Percentiles rank a stretch among this genome's conserved stretches.
phyloP scores from a whole-genome alignment of 2,888 invertebrate species.

The Catocala nupta region DNA sequence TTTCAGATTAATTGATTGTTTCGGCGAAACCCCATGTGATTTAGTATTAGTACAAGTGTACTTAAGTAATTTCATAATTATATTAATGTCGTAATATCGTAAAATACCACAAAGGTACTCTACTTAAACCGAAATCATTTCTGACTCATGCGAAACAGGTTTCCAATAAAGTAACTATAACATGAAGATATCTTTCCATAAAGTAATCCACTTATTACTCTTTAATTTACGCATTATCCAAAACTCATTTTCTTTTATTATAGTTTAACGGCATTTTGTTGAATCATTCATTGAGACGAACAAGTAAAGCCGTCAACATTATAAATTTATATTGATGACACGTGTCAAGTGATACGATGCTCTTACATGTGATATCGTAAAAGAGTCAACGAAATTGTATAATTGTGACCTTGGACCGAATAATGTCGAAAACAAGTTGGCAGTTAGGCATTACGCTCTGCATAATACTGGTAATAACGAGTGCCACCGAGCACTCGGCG shows the following conservation, averaged over 20 bases:
- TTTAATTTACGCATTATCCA: neutral
- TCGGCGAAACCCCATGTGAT: too few species aligned
- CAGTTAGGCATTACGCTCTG: conserved; percentile 25
- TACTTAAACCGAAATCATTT: too few species aligned
- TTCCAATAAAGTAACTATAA: neutral
- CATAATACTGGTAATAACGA: neutral
- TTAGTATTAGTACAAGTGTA: too few species aligned
- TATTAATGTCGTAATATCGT: too few species aligned
- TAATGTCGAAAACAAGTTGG: conserved; percentile 40
- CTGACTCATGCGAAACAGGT: too few species aligned
- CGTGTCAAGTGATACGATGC: conserved; percentile 20
- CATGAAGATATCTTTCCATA: neutral
- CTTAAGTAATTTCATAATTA: too few species aligned
- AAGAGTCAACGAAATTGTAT: conserved; percentile 35
- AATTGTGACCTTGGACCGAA: conserved; percentile 43
- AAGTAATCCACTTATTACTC: neutral
- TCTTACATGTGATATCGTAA: conserved; percentile 31
- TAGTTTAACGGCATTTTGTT: conserved; percentile 13
- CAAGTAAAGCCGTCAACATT: conserved; percentile 20
- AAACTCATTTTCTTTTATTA: conserved; percentile 25
- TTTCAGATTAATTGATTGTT: too few species aligned
- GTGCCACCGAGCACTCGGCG: conserved; percentile 9
- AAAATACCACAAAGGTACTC: too few species aligned
- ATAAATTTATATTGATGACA: conserved; percentile 12
- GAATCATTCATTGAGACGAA: conserved; percentile 17